Evolutionary conservation across 1,140 invertebrate species (phyloP).

Genomic region (Adoxophyes honmai): DNA sequence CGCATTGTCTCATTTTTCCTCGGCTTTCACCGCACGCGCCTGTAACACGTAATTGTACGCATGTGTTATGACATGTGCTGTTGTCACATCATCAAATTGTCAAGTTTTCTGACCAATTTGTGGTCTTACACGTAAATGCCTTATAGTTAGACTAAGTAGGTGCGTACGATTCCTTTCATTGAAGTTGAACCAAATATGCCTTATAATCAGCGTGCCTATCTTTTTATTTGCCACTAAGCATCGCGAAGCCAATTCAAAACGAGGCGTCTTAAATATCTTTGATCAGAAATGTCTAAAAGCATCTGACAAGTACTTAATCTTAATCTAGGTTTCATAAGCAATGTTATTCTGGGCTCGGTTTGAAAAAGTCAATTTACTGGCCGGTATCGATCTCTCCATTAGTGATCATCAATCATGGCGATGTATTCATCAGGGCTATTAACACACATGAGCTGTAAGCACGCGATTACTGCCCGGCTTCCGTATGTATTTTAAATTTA

Average conservation of each 20-base stretch:
- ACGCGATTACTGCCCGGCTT: not conserved
- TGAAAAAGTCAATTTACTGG: not conserved
- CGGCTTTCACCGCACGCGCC: conserved; percentile 31
- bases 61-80: conserved; percentile 34
- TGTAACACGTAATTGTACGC: conserved; percentile 41
- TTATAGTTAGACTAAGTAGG: no score
- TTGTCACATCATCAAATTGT: conserved; percentile 31
- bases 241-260: no score
- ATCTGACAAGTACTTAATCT: no score
- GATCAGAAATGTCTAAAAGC: no score
- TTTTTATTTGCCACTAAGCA: no score
- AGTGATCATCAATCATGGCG: conserved; percentile 4
- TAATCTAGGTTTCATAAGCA: not conserved
- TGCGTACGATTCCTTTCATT: no score
- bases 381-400: not conserved
- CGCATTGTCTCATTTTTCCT: conserved; percentile 32
- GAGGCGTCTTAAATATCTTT: no score
- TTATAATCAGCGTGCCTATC: no score
- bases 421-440: conserved; percentile 1
- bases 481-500: not conserved
- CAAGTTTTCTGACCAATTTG: conserved; percentile 3
- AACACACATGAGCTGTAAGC: not conserved
- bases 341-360: not conserved
- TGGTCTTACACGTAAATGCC: no score
- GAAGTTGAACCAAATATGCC: no score